These are phyloP conservation scores for Athripsodes cinereus DNA, from an alignment of 2,888 invertebrate species.

Conservation along the genomic window DNA sequence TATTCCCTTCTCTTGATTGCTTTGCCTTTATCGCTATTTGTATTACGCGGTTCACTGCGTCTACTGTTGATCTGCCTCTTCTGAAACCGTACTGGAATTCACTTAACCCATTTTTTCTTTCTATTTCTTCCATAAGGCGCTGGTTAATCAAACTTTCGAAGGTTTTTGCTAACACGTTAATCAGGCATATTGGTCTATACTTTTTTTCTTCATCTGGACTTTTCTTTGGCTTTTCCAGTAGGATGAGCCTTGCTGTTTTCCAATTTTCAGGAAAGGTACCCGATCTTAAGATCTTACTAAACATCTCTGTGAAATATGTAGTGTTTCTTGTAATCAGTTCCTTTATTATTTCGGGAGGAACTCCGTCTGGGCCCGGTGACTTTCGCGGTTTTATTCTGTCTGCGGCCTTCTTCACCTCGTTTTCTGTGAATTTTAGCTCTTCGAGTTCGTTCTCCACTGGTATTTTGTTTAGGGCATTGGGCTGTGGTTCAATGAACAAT, in stretches of 20 bases:
- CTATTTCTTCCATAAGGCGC: too few relatives aligned
- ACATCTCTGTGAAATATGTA: too few relatives aligned
- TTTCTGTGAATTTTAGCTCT: not conserved
- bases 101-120: too few relatives aligned
- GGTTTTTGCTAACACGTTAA: too few relatives aligned
- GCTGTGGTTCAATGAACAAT: not conserved
- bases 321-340: conserved; percentile 2
- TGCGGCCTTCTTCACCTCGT: not conserved
- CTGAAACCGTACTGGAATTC: not conserved
- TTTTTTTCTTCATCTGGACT: too few relatives aligned
- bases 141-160: too few relatives aligned
- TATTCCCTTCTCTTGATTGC: not conserved
- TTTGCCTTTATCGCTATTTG: not conserved
- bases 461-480: not conserved
- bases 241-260: too few relatives aligned
- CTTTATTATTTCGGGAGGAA: conserved; percentile 7
- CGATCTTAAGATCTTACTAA: too few relatives aligned
- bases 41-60: not conserved
- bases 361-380: conserved; percentile 10
- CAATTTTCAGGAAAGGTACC: too few relatives aligned
- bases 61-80: not conserved
- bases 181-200: too few relatives aligned
- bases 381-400: not conserved
- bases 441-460: not conserved
- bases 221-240: too few relatives aligned